phyloP scores from a whole-genome alignment of 2,888 invertebrate species.

The Drosophila koepferae region DNA sequence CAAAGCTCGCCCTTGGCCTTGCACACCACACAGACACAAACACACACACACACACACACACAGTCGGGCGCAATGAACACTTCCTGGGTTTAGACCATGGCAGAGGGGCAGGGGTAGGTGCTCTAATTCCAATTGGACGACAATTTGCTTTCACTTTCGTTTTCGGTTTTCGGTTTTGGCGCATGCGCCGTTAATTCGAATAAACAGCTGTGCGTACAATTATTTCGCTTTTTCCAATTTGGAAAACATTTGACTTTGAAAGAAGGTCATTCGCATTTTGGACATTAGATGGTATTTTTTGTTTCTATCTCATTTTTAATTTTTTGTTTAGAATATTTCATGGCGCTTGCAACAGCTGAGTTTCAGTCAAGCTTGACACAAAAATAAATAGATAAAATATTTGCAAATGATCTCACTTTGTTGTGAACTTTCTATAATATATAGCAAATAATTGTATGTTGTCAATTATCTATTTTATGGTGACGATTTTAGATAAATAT shows the following conservation, averaged over 20 bases:
- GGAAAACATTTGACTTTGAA: conserved; percentile 67
- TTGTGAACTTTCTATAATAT: not conserved
- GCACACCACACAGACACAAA: conserved; percentile 10
- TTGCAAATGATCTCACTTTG: conserved; percentile 23
- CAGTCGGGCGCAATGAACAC: not conserved
- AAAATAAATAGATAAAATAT: not conserved
- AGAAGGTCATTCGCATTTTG: conserved; percentile 63
- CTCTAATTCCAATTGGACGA: not conserved
- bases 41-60: not conserved
- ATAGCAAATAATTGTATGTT: conserved; percentile 3
- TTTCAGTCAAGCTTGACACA: conserved; percentile 1
- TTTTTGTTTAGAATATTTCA: not conserved
- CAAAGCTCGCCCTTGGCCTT: conserved; percentile 70
- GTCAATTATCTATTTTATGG: conserved; percentile 6
- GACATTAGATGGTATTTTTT: not conserved
- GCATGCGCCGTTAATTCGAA: conserved; percentile 62
- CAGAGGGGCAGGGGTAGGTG: not conserved
- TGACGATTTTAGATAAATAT: conserved; percentile 11
- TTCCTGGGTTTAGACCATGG: not conserved
- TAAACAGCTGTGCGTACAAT: conserved; percentile 62
- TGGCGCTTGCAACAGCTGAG: conserved; percentile 53
- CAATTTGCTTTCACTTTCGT: conserved; percentile 61
- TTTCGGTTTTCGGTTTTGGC: conserved; percentile 42
- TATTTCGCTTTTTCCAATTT: conserved; percentile 19
- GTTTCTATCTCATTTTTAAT: not conserved